A percentile compares a stretch with the other conserved stretches of the same genome.
Evolutionary conservation across 2,113 vertebrate species (phyloP).

Genomic region (Caracal caracal): DNA sequence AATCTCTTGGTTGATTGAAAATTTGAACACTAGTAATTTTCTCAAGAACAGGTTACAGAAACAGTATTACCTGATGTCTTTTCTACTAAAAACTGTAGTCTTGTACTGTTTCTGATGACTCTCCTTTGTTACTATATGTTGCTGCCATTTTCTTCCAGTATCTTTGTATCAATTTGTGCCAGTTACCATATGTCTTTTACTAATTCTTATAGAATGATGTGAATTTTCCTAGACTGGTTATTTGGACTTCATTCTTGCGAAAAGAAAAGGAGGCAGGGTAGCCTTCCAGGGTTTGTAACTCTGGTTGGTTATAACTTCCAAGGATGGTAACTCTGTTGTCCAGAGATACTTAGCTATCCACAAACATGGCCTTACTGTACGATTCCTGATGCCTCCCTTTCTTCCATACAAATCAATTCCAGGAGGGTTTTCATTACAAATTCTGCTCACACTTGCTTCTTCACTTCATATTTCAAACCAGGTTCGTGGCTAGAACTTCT

Average conservation of each 20-base stretch:
- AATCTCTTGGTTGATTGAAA: neutral
- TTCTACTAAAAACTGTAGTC: neutral
- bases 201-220: neutral
- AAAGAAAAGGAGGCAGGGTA: neutral
- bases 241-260: neutral
- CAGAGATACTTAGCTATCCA: neutral
- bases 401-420: neutral
- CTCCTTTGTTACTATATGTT: neutral
- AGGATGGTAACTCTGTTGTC: neutral
- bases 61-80: neutral
- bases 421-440: neutral
- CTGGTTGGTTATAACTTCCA: too few species aligned
- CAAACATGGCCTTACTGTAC: neutral
- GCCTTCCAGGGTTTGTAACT: neutral
- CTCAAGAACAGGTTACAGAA: neutral
- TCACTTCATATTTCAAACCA: neutral
- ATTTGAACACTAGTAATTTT: neutral
- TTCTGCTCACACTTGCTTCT: neutral
- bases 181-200: neutral
- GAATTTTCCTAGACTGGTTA: neutral
- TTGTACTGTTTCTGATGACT: neutral
- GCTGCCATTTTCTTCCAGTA: neutral
- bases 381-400: neutral
- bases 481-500: neutral
- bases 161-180: neutral